These are phyloP conservation scores for Laupala kohalensis DNA, from an alignment of 1,140 invertebrate species.

Conservation along the genomic window DNA sequence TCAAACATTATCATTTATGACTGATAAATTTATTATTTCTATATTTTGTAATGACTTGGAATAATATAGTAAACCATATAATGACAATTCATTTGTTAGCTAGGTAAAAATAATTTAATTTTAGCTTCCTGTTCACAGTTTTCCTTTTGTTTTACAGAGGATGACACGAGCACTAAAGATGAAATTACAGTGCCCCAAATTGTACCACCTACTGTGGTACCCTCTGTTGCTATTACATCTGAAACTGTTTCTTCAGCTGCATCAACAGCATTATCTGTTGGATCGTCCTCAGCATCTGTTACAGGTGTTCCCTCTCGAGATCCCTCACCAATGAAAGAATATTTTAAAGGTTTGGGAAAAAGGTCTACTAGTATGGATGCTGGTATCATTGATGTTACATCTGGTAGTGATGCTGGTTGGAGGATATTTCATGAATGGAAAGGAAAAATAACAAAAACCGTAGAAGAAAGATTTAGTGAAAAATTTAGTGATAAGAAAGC, in stretches of 20 bases:
- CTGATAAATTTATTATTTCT: too few species aligned
- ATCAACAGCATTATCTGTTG: neutral
- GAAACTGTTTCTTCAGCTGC: conserved; percentile 14
- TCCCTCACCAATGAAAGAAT: conserved; percentile 17
- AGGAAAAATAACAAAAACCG: conserved; percentile 48
- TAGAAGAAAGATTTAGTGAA: conserved; percentile 44
- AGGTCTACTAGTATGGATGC: conserved; percentile 27
- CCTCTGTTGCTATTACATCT: neutral
- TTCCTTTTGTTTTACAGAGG: conserved; percentile 32
- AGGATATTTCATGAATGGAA: conserved; percentile 20
- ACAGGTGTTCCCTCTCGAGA: conserved; percentile 9
- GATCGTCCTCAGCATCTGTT: neutral
- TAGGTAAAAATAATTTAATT: too few species aligned
- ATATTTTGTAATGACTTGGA: neutral
- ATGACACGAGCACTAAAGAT: conserved; percentile 26
- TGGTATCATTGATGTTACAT: conserved; percentile 15
- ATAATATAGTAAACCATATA: neutral
- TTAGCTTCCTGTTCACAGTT: too few species aligned
- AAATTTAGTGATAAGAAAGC: conserved; percentile 30
- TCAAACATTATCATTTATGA: too few species aligned
- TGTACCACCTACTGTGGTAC: conserved; percentile 20
- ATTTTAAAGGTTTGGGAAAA: conserved; percentile 25
- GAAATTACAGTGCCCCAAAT: conserved; percentile 26
- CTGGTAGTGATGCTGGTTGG: conserved; percentile 11
- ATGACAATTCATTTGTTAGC: neutral